Evolutionary conservation across 2,113 vertebrate species (phyloP).

Genomic region (Psilopsiagon aymara): DNA sequence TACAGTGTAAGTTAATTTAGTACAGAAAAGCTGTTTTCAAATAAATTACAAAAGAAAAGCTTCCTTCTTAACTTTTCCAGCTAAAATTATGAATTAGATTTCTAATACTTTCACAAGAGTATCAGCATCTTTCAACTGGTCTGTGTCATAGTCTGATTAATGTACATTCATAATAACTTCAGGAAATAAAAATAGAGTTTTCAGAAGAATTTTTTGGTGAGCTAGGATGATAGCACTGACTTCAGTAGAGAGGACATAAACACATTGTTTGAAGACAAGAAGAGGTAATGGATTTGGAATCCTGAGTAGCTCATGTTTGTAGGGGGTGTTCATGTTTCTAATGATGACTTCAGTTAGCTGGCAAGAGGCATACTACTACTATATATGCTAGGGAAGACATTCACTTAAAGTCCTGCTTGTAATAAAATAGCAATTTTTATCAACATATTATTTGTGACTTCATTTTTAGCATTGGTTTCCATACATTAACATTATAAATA

Average conservation of each 20-base stretch:
- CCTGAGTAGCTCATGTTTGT: background rate
- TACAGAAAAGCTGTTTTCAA: background rate
- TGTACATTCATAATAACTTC: background rate
- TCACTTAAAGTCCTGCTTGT: background rate
- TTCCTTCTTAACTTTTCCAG: background rate
- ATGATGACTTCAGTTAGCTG: background rate
- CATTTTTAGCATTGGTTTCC: background rate
- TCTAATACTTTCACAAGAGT: background rate
- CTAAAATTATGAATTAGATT: background rate
- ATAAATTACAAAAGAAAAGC: background rate
- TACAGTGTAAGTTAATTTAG: background rate
- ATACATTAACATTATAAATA: background rate
- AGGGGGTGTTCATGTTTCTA: background rate
- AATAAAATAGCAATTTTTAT: background rate
- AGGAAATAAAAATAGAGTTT: background rate
- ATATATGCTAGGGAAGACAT: background rate
- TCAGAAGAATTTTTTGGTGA: background rate
- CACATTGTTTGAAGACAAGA: background rate
- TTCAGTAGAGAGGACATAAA: background rate
- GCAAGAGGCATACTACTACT: background rate
- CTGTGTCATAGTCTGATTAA: background rate
- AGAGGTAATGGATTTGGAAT: background rate
- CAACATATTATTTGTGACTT: background rate
- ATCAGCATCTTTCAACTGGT: background rate
- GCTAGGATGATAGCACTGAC: background rate